Evolutionary conservation across 2,888 invertebrate genomes (phyloP).

Genomic region (Orthosia gracilis): DNA sequence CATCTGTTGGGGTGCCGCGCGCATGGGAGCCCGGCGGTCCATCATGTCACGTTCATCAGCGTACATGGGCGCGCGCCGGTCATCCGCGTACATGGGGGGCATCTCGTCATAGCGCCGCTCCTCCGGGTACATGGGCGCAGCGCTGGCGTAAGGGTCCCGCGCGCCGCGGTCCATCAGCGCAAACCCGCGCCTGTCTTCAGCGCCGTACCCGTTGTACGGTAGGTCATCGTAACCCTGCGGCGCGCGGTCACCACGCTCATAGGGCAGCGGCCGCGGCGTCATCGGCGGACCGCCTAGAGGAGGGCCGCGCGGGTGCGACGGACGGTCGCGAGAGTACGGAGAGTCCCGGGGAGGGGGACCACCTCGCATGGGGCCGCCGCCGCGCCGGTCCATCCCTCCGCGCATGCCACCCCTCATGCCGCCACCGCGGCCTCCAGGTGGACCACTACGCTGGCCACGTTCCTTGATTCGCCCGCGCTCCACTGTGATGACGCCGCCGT

Average conservation of each 20-base stretch:
- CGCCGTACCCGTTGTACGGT: conserved; percentile 85
- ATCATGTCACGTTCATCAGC: conserved; percentile 83
- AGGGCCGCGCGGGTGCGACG: conserved; percentile 80
- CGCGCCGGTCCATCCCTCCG: conserved; percentile 81
- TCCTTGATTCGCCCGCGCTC: conserved; percentile 96
- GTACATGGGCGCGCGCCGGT: conserved; percentile 81
- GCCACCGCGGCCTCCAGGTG: conserved; percentile 83
- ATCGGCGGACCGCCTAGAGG: conserved; percentile 74
- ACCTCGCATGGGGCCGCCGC: conserved; percentile 77
- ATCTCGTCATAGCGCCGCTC: conserved; percentile 70
- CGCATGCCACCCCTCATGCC: conserved; percentile 86
- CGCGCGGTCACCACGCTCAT: conserved; percentile 82
- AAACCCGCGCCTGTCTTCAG: conserved; percentile 87
- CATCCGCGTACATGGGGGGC: conserved; percentile 76
- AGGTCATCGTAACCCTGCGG: conserved; percentile 81
- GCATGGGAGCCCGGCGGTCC: conserved; percentile 79
- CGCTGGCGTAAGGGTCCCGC: conserved; percentile 83
- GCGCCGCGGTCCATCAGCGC: conserved; percentile 84
- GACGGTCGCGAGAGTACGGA: conserved; percentile 80
- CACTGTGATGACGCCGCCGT: conserved; percentile 96
- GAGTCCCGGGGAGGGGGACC: conserved; percentile 80
- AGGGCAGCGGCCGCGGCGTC: conserved; percentile 73
- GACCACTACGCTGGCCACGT: conserved; percentile 90
- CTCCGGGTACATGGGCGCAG: conserved; percentile 72
- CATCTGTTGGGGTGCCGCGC: conserved; percentile 76